These are phyloP conservation scores for Pluvialis apricaria DNA, from an alignment of 2,113 vertebrate species.

Conservation along the genomic window DNA sequence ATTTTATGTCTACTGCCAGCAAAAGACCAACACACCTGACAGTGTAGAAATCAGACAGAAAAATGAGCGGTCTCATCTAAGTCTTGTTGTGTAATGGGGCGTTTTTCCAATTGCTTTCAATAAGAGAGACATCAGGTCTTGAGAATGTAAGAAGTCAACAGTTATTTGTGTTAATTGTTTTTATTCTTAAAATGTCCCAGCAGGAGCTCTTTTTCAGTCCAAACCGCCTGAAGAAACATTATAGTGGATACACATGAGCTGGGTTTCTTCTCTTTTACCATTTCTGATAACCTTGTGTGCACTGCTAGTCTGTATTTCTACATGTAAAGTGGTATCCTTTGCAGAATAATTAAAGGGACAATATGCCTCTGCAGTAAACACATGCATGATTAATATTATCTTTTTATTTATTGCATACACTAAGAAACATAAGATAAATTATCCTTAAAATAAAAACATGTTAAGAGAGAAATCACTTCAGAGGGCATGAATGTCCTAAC, in stretches of 20 bases:
- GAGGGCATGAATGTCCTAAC: background rate
- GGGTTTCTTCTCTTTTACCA: background rate
- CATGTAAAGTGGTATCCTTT: background rate
- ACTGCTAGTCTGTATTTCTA: background rate
- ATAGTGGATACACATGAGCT: background rate
- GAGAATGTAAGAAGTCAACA: background rate
- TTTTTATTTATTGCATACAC: background rate
- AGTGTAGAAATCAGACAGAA: background rate
- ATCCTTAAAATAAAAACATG: background rate
- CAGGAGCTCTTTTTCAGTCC: background rate
- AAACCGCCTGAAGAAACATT: background rate
- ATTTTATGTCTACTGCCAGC: background rate
- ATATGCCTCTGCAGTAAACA: background rate
- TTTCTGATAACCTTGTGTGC: background rate
- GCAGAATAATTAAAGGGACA: background rate
- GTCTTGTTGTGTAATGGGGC: background rate
- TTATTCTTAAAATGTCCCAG: background rate
- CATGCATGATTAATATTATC: background rate
- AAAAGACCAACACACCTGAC: background rate
- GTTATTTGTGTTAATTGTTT: conserved; percentile 10
- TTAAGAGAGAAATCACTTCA: background rate
- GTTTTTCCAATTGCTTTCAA: background rate
- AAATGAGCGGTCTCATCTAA: background rate
- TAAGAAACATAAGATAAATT: background rate
- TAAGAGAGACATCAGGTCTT: background rate